A percentile compares a stretch with the other conserved stretches of the same genome.
These are phyloP conservation scores for Agapetus fuscipes DNA, from an alignment of 2,888 invertebrate species.

Conservation along the genomic window DNA sequence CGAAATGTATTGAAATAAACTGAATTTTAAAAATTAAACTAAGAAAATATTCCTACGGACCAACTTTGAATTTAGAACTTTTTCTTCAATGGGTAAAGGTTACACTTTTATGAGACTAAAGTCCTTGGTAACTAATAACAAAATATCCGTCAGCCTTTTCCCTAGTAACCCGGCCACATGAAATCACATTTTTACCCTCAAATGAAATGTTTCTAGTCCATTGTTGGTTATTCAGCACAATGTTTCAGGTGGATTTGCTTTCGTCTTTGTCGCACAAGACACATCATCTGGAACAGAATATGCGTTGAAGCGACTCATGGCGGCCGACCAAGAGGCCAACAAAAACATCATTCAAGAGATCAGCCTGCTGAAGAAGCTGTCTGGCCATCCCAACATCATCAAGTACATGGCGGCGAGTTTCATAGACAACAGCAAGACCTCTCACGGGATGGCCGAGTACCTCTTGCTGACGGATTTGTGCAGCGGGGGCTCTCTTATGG, in stretches of 20 bases:
- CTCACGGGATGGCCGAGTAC: conserved; percentile 81
- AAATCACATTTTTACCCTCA: no score
- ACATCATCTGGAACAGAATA: conserved; percentile 75
- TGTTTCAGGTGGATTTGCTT: conserved; percentile 92
- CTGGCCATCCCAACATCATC: conserved; percentile 88
- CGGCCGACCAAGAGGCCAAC: conserved; percentile 73
- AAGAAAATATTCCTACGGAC: no score
- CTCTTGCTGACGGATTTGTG: conserved; percentile 89
- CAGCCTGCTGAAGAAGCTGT: conserved; percentile 74
- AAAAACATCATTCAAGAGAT: conserved; percentile 74
- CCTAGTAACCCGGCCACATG: no score
- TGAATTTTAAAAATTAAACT: no score
- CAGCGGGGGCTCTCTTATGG: conserved; percentile 69
- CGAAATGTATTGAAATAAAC: no score
- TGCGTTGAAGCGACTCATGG: conserved; percentile 83
- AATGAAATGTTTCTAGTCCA: no score
- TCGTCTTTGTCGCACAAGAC: conserved; percentile 92
- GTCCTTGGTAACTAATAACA: no score
- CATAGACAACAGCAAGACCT: conserved; percentile 68
- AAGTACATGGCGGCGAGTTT: conserved; percentile 78
- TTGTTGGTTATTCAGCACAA: no score
- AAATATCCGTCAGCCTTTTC: no score
- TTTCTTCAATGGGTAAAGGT: no score
- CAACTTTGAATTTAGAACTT: no score
- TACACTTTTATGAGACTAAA: no score